phyloP scores from a whole-genome alignment of 35 echinoderm and acorn worm species.

The Anneissia japonica region DNA sequence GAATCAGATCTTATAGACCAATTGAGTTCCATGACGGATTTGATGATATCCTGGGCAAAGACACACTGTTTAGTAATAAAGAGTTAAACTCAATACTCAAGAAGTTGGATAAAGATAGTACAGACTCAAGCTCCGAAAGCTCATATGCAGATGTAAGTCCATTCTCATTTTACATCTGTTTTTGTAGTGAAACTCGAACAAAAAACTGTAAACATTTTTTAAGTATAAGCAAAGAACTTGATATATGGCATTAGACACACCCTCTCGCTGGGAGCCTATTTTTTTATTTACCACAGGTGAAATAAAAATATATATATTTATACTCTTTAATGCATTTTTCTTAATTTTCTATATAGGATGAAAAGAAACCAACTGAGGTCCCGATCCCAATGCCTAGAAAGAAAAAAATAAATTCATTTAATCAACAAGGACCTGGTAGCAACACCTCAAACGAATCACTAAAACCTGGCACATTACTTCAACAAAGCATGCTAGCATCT shows the following conservation, averaged over 20 bases:
- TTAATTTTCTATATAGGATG: not conserved
- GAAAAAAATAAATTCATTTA: not conserved
- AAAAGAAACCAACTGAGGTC: not conserved
- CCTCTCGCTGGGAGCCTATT: too few species aligned
- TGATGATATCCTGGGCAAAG: not conserved
- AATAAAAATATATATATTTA: too few species aligned
- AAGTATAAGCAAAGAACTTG: too few species aligned
- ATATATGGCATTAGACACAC: too few species aligned
- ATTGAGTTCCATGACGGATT: not conserved
- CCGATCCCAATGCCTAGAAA: not conserved
- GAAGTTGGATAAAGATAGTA: not conserved
- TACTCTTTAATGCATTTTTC: not conserved
- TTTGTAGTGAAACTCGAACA: too few species aligned
- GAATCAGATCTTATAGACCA: not conserved
- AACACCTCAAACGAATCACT: not conserved
- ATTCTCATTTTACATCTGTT: too few species aligned
- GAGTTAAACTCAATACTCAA: not conserved
- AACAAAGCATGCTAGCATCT: not conserved
- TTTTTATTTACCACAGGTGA: too few species aligned
- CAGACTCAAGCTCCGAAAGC: not conserved
- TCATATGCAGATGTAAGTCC: not conserved
- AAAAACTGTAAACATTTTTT: too few species aligned
- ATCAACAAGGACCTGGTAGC: too few species aligned
- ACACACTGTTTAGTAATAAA: not conserved
- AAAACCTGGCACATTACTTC: not conserved